Base-by-base conservation (phyloP, 2,888 invertebrate species). In the Parelbella ahira region DNA sequence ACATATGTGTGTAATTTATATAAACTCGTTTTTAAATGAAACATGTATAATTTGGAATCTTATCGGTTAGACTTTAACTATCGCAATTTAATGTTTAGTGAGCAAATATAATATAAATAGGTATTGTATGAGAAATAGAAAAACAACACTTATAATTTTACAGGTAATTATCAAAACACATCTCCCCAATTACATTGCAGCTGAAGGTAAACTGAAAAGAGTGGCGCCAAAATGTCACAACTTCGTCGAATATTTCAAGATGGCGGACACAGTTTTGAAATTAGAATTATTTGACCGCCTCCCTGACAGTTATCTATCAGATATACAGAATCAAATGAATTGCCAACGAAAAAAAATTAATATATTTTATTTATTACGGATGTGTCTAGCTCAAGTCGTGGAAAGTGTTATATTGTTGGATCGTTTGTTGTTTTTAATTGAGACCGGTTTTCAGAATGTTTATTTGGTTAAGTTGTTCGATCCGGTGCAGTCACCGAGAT, bases 391-490 rank as follows among this genome's bases (percentile, higher is more conserved):
- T 0, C 94, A 95, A 8, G 90, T 94, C 9, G 82, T 97, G 8
- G 97, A 97, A 71, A 90, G 91, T 53, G 82, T 96, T 1, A 93
- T 97, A 57, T 81, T 97, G 45, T 80, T 97, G 38, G 97, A 98
- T 73, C 90, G 96, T 56, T 70, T 94, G 24, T 80, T 94, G 56
- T 97, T 89, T 88, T 89, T 97, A 15, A 75, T 90, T 45, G 95
- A 96, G 63, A 86, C 86, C 56, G 89, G 88, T 1, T 86, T 86
- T 58, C 60, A 83, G 4, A 75, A 86, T 30, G 76, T 73, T 1
- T 91, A 88, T 79, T 69, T 97, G 44, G 91, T 95, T 11, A 91
- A 92, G 58, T 76, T 97, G 47, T 97, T 97, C 78, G 93, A 97
- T 84, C 93, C 96, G 3, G 88, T 93, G 0, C 76, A 93, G 44